Evolutionary conservation across 2,888 invertebrate species (phyloP).

Genomic region (Poecilobothrus nobilitatus): DNA sequence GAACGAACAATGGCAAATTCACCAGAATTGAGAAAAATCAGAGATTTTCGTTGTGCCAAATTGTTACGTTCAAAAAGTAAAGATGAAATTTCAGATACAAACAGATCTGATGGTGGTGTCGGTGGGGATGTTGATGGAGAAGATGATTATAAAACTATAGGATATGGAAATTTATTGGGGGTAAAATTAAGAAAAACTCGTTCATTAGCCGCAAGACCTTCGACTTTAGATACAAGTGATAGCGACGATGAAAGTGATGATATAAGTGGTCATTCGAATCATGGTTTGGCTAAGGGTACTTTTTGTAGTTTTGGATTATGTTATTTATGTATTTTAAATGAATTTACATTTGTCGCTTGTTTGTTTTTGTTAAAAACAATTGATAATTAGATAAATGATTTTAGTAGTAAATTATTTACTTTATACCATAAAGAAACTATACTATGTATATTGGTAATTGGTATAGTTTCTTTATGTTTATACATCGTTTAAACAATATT

Average conservation of each 20-base stretch:
- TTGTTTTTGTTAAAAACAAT: too few species aligned
- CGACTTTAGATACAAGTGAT: not conserved
- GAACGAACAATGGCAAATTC: constrained; percentile 35
- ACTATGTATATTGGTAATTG: too few species aligned
- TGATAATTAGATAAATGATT: too few species aligned
- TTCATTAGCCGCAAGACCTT: constrained; percentile 16
- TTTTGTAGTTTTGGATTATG: not conserved
- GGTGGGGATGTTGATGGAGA: constrained; percentile 10
- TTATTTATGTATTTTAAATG: too few species aligned
- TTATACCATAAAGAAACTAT: too few species aligned
- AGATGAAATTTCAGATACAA: constrained; percentile 21
- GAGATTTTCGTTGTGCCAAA: constrained; percentile 25
- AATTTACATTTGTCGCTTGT: too few species aligned
- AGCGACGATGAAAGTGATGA: not conserved
- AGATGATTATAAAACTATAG: constrained; percentile 17
- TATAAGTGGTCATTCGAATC: not conserved
- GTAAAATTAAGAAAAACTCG: constrained; percentile 29
- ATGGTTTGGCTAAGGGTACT: not conserved
- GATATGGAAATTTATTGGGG: constrained; percentile 23
- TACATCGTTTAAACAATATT: too few species aligned
- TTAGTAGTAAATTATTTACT: too few species aligned
- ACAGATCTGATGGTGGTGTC: constrained; percentile 14
- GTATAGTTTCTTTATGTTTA: too few species aligned
- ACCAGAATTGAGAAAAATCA: constrained; percentile 29
- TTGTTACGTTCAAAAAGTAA: constrained; percentile 23